A percentile compares a stretch with the other conserved stretches of the same genome.
These are phyloP conservation scores for Contarinia nasturtii DNA, from an alignment of 1,140 invertebrate species.

Conservation along the genomic window DNA sequence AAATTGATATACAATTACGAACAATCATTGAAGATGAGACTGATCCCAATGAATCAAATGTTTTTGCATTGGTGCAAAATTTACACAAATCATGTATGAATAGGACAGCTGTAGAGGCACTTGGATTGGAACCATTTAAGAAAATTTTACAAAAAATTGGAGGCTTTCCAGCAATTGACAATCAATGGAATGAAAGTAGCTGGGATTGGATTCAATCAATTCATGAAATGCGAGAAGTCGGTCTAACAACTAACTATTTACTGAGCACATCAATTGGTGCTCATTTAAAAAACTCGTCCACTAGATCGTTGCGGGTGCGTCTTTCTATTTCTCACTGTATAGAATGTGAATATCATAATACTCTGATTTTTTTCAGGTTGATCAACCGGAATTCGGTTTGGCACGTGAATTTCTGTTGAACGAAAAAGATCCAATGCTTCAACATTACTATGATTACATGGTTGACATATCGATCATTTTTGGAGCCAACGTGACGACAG, in stretches of 20 bases:
- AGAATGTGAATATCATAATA: neutral
- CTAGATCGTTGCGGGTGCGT: constrained; percentile 48
- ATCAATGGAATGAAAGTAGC: constrained; percentile 44
- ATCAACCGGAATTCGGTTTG: constrained; percentile 77
- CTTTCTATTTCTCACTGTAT: too few species aligned
- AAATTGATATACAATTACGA: constrained; percentile 58
- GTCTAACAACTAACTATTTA: constrained; percentile 79
- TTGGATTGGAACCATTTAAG: constrained; percentile 47
- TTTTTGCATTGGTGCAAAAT: constrained; percentile 54
- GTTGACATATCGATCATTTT: constrained; percentile 73
- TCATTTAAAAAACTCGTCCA: constrained; percentile 76
- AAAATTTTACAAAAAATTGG: constrained; percentile 56
- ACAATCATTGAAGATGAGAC: constrained; percentile 50
- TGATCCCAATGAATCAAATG: constrained; percentile 39
- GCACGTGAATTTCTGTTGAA: constrained; percentile 77
- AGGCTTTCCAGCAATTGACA: constrained; percentile 78
- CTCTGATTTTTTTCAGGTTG: constrained; percentile 38
- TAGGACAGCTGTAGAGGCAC: constrained; percentile 55
- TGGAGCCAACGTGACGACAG: constrained; percentile 53
- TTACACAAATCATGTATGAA: constrained; percentile 74
- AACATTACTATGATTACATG: constrained; percentile 66
- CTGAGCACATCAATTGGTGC: constrained; percentile 75
- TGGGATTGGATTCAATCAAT: constrained; percentile 70
- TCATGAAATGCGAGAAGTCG: constrained; percentile 54
- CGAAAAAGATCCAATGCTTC: constrained; percentile 53